Evolutionary conservation across 2,888 invertebrate genomes (phyloP).

Genomic region (Lepidochrysops patricia): DNA sequence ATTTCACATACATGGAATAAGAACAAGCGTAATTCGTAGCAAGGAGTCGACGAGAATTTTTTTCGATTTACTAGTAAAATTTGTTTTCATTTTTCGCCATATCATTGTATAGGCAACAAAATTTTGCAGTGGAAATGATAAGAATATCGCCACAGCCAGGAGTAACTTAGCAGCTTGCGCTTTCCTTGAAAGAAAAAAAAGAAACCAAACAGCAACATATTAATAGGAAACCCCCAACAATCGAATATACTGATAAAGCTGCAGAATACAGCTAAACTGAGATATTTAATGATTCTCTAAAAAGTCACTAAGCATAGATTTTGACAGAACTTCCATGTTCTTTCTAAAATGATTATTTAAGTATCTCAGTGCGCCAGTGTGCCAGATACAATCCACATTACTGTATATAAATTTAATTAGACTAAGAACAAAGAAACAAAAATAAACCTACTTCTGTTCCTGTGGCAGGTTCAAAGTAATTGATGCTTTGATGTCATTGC

Average conservation of each 20-base stretch:
- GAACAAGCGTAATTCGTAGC: conserved; percentile 35
- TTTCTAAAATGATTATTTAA: no score
- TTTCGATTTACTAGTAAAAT: conserved; percentile 42
- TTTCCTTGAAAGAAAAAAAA: conserved; percentile 56
- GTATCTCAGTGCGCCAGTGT: no score
- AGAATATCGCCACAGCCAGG: conserved; percentile 81
- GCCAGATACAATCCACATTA: no score
- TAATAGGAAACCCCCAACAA: no score
- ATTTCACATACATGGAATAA: conserved; percentile 42
- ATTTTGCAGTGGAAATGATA: conserved; percentile 90
- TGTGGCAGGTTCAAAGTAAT: conserved; percentile 88
- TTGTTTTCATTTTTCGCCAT: conserved; percentile 65
- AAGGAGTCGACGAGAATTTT: conserved; percentile 29
- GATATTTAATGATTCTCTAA: no score
- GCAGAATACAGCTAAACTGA: no score
- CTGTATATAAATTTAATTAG: no score
- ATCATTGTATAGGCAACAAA: conserved; percentile 90
- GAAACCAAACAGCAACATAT: not conserved
- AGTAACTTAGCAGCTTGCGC: conserved; percentile 77
- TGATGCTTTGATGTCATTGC: conserved; percentile 79
- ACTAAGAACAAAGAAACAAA: no score
- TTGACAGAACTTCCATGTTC: no score
- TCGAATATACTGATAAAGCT: no score
- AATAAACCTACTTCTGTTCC: conserved; percentile 69
- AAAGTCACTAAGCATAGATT: no score